A percentile compares a stretch with the other conserved stretches of the same genome.
phyloP scores from a whole-genome alignment of 1,140 invertebrate genomes.

The Sycophaga agraensis region DNA sequence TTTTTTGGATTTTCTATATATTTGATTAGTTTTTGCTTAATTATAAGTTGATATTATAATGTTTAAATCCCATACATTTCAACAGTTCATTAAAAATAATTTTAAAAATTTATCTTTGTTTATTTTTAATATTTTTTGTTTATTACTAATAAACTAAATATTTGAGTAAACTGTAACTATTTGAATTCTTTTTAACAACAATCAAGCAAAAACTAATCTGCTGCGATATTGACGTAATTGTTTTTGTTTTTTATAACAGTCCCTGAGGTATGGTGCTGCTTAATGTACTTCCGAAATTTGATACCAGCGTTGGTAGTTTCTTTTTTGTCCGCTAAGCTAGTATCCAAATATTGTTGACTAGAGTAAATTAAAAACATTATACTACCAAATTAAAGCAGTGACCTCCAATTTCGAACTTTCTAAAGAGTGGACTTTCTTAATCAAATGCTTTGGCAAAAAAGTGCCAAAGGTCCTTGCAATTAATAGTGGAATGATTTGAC shows the following conservation, averaged over 20 bases:
- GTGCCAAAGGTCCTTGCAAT: not conserved
- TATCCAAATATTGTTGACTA: conserved; percentile 39
- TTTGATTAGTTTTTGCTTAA: conserved; percentile 8
- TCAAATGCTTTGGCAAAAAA: not conserved
- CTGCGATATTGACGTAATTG: not conserved
- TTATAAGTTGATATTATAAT: conserved; percentile 1
- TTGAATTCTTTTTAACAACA: not conserved
- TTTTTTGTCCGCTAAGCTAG: conserved; percentile 12
- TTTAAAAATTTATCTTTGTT: not conserved
- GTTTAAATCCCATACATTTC: conserved; percentile 9
- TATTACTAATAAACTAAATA: conserved; percentile 15
- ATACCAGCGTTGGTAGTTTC: conserved; percentile 7
- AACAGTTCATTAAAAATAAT: conserved; percentile 26
- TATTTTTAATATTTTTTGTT: not conserved
- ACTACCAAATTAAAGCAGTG: conserved; percentile 16
- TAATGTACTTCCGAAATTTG: conserved; percentile 15
- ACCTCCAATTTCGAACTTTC: conserved; percentile 4
- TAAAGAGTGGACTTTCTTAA: not conserved
- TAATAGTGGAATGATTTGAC: conserved; percentile 7
- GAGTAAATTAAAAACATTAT: conserved; percentile 35
- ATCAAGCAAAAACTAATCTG: conserved; percentile 10
- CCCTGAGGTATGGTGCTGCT: conserved; percentile 12
- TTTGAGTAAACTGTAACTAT: not conserved
- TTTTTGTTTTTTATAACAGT: not conserved
- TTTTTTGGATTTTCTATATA: not conserved